Evolutionary conservation across 2,888 invertebrate species (phyloP), one percentile per base, ranked within the genome.

Genomic region (Drosophila heteroneura): DNA sequence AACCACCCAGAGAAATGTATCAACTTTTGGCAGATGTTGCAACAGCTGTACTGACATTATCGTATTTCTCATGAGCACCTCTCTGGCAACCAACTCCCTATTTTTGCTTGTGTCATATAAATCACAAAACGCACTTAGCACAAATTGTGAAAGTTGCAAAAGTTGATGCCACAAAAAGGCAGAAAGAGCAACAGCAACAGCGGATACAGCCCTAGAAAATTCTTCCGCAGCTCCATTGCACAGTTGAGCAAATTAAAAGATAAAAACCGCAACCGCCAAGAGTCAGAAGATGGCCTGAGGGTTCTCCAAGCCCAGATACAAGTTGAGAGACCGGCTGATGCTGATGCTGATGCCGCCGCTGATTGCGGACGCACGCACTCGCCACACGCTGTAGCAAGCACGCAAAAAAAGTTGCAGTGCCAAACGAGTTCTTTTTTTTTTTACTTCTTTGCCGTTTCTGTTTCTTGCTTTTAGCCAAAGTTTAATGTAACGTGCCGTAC

Each of bases 91-190:
- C n/a, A 19, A 32, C 52, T 19, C 1, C 19, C n/a, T 51, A 28
- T 30, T n/a, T 41, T 30, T 39, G 19, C 44, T 22, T 26, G 58
- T 61, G 65, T 58, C 71, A 74, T 53, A 74, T 77, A 81, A 85
- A 85, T 85, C 89, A 85, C 61, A 83, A 69, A 85, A 85, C 85
- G 77, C 86, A 88, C 85, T 85, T 88, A 85, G 76, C 71, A 72
- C 73, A 83, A 75, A 81, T 83, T 85, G 89, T 81, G 81, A 88
- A 88, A 85, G 89, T 88, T 88, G 71, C 54, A 79, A 82, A 88
- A 85, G 89, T 85, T 70, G 71, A 53, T 76, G 76, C 76, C 72
- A 58, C 71, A 74, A 61, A 47, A 52, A 44, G 61, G 61, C 53
- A 56, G 32, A 51, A 7, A 33, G 33, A 26, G 19, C 64, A 28